phyloP scores from a whole-genome alignment of 2,888 invertebrate genomes.

The Oxystoma pomonae region DNA sequence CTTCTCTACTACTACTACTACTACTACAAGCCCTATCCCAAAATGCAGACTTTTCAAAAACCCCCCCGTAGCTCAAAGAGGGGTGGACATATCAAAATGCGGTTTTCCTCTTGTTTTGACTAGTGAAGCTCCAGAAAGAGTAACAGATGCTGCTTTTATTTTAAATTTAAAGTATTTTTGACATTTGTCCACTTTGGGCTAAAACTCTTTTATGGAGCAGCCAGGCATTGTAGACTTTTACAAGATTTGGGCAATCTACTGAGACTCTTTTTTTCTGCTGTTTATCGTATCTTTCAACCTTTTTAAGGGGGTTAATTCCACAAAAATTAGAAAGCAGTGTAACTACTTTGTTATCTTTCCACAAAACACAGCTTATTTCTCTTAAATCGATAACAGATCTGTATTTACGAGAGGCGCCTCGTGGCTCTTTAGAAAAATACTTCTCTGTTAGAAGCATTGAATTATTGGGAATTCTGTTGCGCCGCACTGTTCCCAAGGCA shows the following conservation, averaged over 20 bases:
- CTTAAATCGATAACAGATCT: not conserved
- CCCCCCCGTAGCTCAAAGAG: too few species aligned
- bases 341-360: slow-evolving; percentile 17
- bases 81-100: too few species aligned
- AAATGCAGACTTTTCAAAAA: too few species aligned
- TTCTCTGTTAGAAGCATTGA: not conserved
- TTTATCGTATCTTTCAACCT: slow-evolving; percentile 15
- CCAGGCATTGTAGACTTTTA: slow-evolving; percentile 12
- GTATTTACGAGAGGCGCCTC: not conserved
- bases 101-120: not conserved
- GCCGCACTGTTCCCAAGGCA: slow-evolving; percentile 34
- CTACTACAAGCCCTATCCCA: too few species aligned
- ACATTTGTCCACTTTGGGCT: not conserved
- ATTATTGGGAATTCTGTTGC: slow-evolving; percentile 33
- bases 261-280: slow-evolving; percentile 8
- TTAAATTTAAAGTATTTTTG: not conserved
- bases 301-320: slow-evolving; percentile 7
- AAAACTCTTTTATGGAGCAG: not conserved
- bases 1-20: too few species aligned
- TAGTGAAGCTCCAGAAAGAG: not conserved
- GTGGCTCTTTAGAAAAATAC: not conserved
- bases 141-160: not conserved
- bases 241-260: slow-evolving; percentile 12
- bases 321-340: slow-evolving; percentile 6
- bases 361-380: slow-evolving; percentile 10